A percentile compares a stretch with the other conserved stretches of the same genome.
These are phyloP conservation scores for Alouatta caraya DNA, from an alignment of 2,797 vertebrate genomes.

Conservation along the genomic window DNA sequence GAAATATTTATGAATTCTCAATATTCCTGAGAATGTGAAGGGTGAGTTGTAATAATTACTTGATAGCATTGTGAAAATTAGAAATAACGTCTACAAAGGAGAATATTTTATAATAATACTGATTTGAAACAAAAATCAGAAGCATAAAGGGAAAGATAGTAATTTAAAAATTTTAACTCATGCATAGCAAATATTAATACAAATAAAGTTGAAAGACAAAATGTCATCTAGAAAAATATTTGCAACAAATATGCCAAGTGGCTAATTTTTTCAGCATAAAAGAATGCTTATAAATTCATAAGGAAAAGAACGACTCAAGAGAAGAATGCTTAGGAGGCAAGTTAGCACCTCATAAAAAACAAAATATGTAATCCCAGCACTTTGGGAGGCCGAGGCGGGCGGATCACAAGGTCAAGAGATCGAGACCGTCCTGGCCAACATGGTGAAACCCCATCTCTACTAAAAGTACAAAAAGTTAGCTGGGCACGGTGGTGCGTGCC, in stretches of 20 bases:
- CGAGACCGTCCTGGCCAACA: no score
- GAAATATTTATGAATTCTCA: conserved; percentile 14
- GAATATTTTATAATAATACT: neutral
- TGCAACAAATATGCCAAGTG: conserved; percentile 29
- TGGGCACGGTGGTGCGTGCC: no score
- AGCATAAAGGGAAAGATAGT: neutral
- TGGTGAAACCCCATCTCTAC: no score
- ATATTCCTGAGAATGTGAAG: neutral
- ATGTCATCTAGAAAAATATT: conserved; percentile 28
- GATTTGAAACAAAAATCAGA: neutral
- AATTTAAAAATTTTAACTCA: conserved; percentile 8
- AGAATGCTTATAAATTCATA: conserved; percentile 31
- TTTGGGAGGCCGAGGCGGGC: no score
- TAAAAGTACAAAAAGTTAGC: no score
- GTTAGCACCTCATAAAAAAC: conserved; percentile 2
- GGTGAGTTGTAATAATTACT: neutral
- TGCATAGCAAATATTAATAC: neutral
- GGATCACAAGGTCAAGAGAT: no score
- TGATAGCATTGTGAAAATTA: neutral
- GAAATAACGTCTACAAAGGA: conserved; percentile 27
- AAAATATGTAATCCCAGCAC: neutral
- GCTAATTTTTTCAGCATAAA: conserved; percentile 22
- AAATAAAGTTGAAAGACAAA: conserved; percentile 22
- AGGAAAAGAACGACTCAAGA: conserved; percentile 21
- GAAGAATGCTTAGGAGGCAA: conserved; percentile 15